A percentile compares a stretch with the other conserved stretches of the same genome.
phyloP scores from a whole-genome alignment of 2,113 vertebrate species.

The Ranitomeya variabilis region DNA sequence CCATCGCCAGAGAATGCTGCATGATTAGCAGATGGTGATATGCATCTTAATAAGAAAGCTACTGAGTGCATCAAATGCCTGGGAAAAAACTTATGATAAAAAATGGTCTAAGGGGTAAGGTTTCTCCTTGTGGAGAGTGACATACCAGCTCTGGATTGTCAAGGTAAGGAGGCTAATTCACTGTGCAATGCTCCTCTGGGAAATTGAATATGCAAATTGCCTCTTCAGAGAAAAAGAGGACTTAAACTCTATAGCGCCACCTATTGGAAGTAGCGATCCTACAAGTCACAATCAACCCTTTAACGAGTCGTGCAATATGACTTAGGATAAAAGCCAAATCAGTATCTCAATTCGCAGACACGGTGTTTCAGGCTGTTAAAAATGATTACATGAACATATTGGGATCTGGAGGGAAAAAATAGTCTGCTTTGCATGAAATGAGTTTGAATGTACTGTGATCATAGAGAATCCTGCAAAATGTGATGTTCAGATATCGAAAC shows the following conservation, averaged over 20 bases:
- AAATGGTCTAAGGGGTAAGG: not conserved
- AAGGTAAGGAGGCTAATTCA: too few relatives aligned
- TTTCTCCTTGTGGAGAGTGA: too few relatives aligned
- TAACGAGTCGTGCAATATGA: too few relatives aligned
- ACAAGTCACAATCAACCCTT: too few relatives aligned
- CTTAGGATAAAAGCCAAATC: too few relatives aligned
- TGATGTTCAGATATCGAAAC: not conserved
- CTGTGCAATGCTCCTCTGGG: too few relatives aligned
- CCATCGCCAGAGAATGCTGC: conserved; percentile 44
- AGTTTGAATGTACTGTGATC: not conserved
- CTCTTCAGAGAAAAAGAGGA: too few relatives aligned
- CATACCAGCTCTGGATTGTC: too few relatives aligned
- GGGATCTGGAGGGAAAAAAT: not conserved
- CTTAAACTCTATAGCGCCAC: too few relatives aligned
- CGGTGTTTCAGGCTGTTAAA: not conserved
- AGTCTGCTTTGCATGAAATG: not conserved
- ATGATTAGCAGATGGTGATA: conserved; percentile 49
- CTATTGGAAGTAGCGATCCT: too few relatives aligned
- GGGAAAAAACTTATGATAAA: not conserved
- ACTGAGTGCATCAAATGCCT: conserved; percentile 40
- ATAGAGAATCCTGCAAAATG: not conserved
- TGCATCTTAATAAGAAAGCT: conserved; percentile 43
- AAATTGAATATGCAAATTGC: too few relatives aligned
- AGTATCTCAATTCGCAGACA: too few relatives aligned
- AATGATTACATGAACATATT: not conserved